A percentile compares a stretch with the other conserved stretches of the same genome.
Conservation (phyloP, 64 coral and sea anemone species). For the Actinia tenebrosa region DNA sequence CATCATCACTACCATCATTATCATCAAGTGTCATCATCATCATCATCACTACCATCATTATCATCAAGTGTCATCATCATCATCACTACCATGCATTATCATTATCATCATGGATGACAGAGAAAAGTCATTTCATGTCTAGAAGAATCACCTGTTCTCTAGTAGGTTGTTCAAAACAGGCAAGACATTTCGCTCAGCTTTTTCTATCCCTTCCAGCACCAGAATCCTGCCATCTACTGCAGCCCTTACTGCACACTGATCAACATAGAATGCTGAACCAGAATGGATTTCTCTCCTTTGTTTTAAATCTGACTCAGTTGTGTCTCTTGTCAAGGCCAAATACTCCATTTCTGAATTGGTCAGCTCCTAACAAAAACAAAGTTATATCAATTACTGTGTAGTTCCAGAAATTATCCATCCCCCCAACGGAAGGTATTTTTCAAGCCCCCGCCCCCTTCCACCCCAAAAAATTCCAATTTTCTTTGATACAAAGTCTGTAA, state of each 20-base stretch:
- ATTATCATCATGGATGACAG: background rate
- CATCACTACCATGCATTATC: background rate
- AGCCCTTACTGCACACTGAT: slow-evolving; percentile 94
- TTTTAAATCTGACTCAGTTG: slow-evolving; percentile 94
- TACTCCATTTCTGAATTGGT: slow-evolving; percentile 93
- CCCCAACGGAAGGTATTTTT: too few relatives aligned
- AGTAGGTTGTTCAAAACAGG: slow-evolving; percentile 95
- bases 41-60: too few relatives aligned
- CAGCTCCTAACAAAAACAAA: slow-evolving; percentile 57
- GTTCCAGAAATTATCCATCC: too few relatives aligned
- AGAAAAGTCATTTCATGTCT: background rate
- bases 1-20: too few relatives aligned
- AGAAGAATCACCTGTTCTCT: slow-evolving; percentile 77
- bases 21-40: background rate
- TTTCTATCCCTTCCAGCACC: slow-evolving; percentile 94
- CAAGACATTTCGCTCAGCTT: slow-evolving; percentile 95
- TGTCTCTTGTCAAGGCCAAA: slow-evolving; percentile 85
- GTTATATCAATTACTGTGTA: too few relatives aligned
- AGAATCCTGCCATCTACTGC: slow-evolving; percentile 79
- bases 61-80: background rate
- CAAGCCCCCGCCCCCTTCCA: too few relatives aligned
- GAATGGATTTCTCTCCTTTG: slow-evolving; percentile 87
- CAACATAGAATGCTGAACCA: slow-evolving; percentile 84
- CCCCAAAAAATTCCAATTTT: too few relatives aligned
- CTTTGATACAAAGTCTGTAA: background rate